Evolutionary conservation across 1,140 invertebrate genomes (phyloP).

Genomic region (Cataglyphis hispanica): DNA sequence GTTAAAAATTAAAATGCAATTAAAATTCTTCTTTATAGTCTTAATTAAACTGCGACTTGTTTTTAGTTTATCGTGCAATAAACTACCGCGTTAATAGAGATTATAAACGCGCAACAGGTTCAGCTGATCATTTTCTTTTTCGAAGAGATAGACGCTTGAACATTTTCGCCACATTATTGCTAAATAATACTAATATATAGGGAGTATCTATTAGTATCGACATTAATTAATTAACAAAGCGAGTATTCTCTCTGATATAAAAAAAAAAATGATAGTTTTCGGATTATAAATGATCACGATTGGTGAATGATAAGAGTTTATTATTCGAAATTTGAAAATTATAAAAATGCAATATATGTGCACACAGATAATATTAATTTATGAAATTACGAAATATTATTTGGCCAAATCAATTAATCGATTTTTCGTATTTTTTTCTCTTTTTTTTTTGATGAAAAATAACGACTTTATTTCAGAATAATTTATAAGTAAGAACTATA

Average conservation of each 20-base stretch:
- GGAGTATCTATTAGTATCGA: background rate
- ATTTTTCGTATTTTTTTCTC: no score
- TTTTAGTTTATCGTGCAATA: conserved; percentile 47
- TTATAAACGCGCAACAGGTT: conserved; percentile 55
- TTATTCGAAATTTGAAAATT: no score
- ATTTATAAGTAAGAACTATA: background rate
- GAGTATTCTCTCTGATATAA: background rate
- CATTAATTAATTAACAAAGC: background rate
- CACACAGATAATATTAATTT: no score
- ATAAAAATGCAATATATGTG: no score
- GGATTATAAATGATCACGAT: background rate
- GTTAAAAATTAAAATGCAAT: background rate
- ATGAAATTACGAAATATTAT: no score
- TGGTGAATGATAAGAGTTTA: background rate
- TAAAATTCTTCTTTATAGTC: conserved; percentile 25
- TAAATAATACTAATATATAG: conserved; percentile 1
- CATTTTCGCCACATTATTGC: background rate
- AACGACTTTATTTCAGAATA: background rate
- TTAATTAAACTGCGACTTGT: conserved; percentile 28
- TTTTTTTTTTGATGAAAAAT: no score
- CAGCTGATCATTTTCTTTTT: conserved; percentile 23
- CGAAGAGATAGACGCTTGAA: conserved; percentile 21
- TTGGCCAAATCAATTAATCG: no score
- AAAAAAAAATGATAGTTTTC: background rate
- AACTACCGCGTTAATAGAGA: conserved; percentile 40